Conservation (phyloP, 2,113 vertebrate genomes). For the Aegithalos caudatus region DNA sequence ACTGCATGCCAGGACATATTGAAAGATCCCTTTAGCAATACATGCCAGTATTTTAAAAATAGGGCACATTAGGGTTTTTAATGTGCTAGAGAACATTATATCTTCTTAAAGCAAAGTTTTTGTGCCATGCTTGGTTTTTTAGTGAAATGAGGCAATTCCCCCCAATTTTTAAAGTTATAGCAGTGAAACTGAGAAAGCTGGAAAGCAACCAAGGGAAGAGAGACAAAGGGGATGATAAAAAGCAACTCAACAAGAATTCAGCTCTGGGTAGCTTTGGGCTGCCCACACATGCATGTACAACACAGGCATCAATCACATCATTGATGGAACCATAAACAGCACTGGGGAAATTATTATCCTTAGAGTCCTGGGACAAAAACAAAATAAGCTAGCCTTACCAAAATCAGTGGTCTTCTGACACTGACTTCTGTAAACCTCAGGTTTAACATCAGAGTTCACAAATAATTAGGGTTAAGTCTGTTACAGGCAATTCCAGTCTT, state of each 20-base stretch:
- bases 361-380: background rate
- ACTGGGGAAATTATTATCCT: background rate
- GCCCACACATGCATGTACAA: background rate
- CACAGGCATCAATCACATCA: background rate
- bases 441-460: background rate
- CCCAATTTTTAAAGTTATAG: background rate
- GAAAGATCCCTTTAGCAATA: conserved; percentile 9
- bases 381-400: background rate
- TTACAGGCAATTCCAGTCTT: background rate
- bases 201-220: background rate
- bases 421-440: background rate
- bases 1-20: conserved; percentile 18
- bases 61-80: background rate
- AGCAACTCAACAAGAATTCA: background rate
- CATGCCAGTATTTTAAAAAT: background rate
- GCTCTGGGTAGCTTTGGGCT: background rate
- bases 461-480: background rate
- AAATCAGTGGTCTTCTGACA: background rate
- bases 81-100: background rate
- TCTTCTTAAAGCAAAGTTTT: background rate
- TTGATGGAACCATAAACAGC: background rate
- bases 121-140: background rate
- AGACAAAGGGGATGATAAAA: background rate
- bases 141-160: background rate
- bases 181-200: background rate